phyloP scores from a whole-genome alignment of 2,888 invertebrate genomes.

The Mesopsocus fuscifrons region DNA sequence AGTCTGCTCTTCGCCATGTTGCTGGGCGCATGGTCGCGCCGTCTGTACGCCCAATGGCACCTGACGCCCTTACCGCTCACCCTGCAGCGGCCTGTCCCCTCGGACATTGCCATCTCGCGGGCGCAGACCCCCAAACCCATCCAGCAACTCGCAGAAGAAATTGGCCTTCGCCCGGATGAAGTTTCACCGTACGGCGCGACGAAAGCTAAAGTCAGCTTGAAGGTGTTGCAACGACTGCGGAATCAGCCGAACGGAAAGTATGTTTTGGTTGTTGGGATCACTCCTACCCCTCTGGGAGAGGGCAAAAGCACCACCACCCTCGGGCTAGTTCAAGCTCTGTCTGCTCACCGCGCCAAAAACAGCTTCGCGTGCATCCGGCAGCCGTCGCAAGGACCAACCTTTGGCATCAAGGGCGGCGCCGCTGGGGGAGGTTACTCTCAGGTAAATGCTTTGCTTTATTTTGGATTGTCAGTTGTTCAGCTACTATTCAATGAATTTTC shows the following conservation, averaged over 20 bases:
- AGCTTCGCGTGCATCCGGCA: constrained; percentile 40
- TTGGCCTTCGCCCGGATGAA: constrained; percentile 63
- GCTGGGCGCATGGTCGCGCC: background rate
- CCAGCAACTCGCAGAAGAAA: constrained; percentile 53
- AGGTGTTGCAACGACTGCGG: constrained; percentile 53
- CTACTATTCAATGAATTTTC: too few relatives aligned
- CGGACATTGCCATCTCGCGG: constrained; percentile 80
- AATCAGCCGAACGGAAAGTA: constrained; percentile 64
- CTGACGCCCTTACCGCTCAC: background rate
- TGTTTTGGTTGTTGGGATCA: constrained; percentile 63
- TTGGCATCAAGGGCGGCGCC: constrained; percentile 44
- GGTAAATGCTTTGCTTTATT: constrained; percentile 11
- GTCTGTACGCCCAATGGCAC: background rate
- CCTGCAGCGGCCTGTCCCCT: constrained; percentile 21
- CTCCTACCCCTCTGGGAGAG: constrained; percentile 41
- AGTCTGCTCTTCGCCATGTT: too few relatives aligned
- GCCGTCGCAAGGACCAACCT: constrained; percentile 43
- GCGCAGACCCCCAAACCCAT: constrained; percentile 78
- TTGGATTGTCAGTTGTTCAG: too few relatives aligned
- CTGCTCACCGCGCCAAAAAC: constrained; percentile 31
- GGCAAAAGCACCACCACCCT: constrained; percentile 42
- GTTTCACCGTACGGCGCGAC: constrained; percentile 79
- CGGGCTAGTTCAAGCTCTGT: constrained; percentile 36
- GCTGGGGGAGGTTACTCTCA: constrained; percentile 44
- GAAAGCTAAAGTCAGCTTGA: constrained; percentile 83